Evolutionary conservation across 2,797 vertebrate genomes (phyloP), one percentile per base, ranked within the genome.

Genomic region (Neoniphon sammara): DNA sequence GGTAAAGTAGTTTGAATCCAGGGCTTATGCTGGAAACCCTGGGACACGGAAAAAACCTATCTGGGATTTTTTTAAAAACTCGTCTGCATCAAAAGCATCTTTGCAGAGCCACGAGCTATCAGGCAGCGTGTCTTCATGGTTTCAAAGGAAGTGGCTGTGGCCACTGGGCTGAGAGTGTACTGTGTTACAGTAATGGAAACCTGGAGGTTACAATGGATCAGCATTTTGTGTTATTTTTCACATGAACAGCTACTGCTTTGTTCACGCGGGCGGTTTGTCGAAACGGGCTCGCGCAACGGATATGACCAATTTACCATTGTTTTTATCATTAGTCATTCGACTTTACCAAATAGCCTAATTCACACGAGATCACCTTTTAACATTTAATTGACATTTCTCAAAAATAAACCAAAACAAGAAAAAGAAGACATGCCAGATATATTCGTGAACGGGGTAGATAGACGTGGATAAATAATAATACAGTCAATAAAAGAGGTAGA

Each of bases 1-100:
- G 93, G 93, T 95, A 93, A 83, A 27, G 72, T 15, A 1, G n/a
- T 53, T 53, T 30, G 17, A 9, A 44, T 27, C 11, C 4, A 5
- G 1, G 3, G 7, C 1, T 25, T 62, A 10, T 15, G 59, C n/a
- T 2, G 5, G 9, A 25, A 27, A 18, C 2, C 25, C 1, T 4
- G 21, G 9, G 1, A n/a, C 10, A 0, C 4, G 15, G 18, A 1
- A 2, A 10, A 18, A 1, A 1, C 0, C 59, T 49, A 23, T 17
- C 27, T n/a, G 31, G 17, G 5, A 3, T 8, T 23, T 21, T 27
- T 21, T 25, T 23, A 52, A 27, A 27, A 27, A 25, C 36, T 69
- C 17, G 27, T 5, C n/a, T 4, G 9, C 9, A 30, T 27, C 25
- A 27, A 17, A 55, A 70, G 68, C 85, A 87, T 89, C 81, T 83